Conservation (phyloP, 2,888 invertebrate genomes). For the Pediacus dermestoides region DNA sequence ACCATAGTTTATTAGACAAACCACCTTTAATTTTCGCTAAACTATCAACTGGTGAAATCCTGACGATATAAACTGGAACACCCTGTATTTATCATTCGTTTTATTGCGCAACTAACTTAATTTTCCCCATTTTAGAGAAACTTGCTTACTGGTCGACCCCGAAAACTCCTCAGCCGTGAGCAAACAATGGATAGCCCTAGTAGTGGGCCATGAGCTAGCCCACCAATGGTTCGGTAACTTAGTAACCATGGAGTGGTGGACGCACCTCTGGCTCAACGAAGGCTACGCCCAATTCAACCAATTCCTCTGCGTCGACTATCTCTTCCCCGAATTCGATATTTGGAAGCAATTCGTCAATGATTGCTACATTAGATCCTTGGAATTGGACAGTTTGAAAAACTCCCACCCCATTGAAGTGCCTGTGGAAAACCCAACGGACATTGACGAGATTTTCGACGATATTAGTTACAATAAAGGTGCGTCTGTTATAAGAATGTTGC, state of each 20-base stretch:
- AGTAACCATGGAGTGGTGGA: slow-evolving; percentile 99
- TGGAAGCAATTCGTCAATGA: slow-evolving; percentile 96
- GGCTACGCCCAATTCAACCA: slow-evolving; percentile 88
- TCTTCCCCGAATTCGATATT: slow-evolving; percentile 94
- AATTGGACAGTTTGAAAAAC: slow-evolving; percentile 83
- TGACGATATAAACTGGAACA: no score
- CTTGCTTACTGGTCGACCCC: slow-evolving; percentile 85
- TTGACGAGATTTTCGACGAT: slow-evolving; percentile 96
- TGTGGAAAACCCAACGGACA: slow-evolving; percentile 90
- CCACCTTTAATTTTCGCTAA: no score
- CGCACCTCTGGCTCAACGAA: slow-evolving; percentile 93
- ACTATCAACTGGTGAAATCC: no score
- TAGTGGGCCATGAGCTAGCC: slow-evolving; percentile 89
- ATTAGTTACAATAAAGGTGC: slow-evolving; percentile 97
- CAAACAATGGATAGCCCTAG: slow-evolving; percentile 82
- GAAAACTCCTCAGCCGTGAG: slow-evolving; percentile 81
- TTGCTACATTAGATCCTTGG: slow-evolving; percentile 79
- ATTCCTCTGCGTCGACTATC: slow-evolving; percentile 85
- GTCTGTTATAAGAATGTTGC: slow-evolving; percentile 91
- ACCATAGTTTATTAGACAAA: no score
- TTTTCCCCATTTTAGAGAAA: slow-evolving; percentile 60
- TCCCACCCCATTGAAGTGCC: slow-evolving; percentile 97
- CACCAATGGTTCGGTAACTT: slow-evolving; percentile 99
- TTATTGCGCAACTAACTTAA: no score
- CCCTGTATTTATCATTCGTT: no score